Percentiles rank a stretch among this genome's conserved stretches.
Evolutionary conservation across 2,888 invertebrate genomes (phyloP).

Genomic region (Epirrhoe tristata): DNA sequence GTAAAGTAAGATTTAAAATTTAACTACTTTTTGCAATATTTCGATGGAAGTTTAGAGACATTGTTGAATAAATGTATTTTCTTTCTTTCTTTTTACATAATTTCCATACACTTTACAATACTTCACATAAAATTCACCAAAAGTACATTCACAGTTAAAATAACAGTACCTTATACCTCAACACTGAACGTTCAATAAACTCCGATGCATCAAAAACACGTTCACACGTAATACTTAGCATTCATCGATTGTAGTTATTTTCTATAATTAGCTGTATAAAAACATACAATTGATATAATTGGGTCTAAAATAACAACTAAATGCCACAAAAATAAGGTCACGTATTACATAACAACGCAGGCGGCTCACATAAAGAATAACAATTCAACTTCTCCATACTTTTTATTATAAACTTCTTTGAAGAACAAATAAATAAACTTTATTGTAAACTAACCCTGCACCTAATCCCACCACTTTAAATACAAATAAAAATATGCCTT

Average conservation of each 20-base stretch:
- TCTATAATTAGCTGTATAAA: not conserved
- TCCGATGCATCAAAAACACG: not conserved
- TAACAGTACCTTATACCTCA: not conserved
- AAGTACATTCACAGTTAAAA: not conserved
- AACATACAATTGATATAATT: constrained; percentile 7
- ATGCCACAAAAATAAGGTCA: constrained; percentile 14
- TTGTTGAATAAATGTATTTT: no score
- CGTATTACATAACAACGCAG: constrained; percentile 1
- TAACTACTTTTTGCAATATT: no score
- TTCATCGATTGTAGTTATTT: not conserved
- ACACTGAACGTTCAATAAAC: not conserved
- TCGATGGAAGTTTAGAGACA: no score
- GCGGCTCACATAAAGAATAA: constrained; percentile 12
- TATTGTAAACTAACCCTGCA: constrained; percentile 3
- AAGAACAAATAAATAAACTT: constrained; percentile 24
- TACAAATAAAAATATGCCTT: constrained; percentile 19
- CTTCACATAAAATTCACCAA: not conserved
- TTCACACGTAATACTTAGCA: not conserved
- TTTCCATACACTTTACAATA: not conserved
- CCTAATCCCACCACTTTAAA: not conserved
- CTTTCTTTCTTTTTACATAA: no score
- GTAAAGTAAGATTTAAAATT: no score
- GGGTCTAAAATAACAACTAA: not conserved
- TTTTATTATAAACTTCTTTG: constrained; percentile 12
- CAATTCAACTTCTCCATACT: constrained; percentile 7